Evolutionary conservation across 64 coral and sea anemone genomes (phyloP).

Genomic region (Actinia tenebrosa): DNA sequence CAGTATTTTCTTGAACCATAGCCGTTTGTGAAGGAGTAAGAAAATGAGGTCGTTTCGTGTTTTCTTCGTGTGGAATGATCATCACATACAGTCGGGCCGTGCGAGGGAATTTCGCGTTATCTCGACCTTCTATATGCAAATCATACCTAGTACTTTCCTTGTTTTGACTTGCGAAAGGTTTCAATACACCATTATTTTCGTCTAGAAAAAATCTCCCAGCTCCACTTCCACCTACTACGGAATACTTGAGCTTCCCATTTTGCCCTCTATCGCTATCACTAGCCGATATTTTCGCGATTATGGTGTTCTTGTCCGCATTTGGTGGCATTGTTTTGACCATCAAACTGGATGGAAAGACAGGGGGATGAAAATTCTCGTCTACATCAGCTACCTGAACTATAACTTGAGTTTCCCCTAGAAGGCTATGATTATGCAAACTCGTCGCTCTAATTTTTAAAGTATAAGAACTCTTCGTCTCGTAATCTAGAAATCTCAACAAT

Average conservation of each 20-base stretch:
- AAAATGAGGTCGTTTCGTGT: conserved; percentile 62
- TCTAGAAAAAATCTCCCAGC: conserved; percentile 64
- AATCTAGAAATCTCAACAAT: conserved; percentile 66
- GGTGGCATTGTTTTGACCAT: conserved; percentile 42
- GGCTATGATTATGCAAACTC: background rate
- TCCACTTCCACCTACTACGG: conserved; percentile 61
- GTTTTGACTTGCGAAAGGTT: conserved; percentile 43
- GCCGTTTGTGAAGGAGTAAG: conserved; percentile 24
- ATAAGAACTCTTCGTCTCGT: conserved; percentile 42
- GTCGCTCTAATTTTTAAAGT: conserved; percentile 31
- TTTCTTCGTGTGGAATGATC: conserved; percentile 26
- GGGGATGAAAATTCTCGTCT: conserved; percentile 68
- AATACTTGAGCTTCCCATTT: conserved; percentile 55
- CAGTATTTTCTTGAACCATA: conserved; percentile 64
- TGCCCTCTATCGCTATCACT: conserved; percentile 49
- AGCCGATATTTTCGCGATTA: conserved; percentile 54
- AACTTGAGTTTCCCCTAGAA: conserved; percentile 37
- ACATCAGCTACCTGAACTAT: conserved; percentile 56
- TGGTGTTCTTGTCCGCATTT: conserved; percentile 7
- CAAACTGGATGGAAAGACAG: conserved; percentile 38
- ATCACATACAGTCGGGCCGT: conserved; percentile 51
- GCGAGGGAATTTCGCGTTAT: conserved; percentile 56
- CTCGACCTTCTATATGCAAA: conserved; percentile 69
- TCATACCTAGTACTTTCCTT: conserved; percentile 49
- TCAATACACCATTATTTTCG: conserved; percentile 45